These are phyloP conservation scores for Nyctibius grandis DNA, from an alignment of 2,797 vertebrate species.

Conservation along the genomic window DNA sequence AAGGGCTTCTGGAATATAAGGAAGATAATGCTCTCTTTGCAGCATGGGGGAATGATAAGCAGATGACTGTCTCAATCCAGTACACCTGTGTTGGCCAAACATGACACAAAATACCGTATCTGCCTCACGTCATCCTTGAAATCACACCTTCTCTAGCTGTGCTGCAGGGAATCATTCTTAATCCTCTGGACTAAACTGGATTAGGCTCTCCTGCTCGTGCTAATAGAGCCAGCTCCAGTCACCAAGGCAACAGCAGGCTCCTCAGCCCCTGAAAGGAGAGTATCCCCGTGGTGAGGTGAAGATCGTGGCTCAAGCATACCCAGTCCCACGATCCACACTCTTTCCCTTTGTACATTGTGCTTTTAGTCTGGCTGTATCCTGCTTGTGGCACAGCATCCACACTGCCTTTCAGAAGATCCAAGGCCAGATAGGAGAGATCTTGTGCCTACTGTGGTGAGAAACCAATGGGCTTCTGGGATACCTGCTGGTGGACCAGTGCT, in stretches of 20 bases:
- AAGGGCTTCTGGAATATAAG: not conserved
- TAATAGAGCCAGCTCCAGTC: not conserved
- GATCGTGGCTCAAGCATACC: not conserved
- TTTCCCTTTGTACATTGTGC: accelerated
- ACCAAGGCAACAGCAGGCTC: not conserved
- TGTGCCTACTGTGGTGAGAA: not conserved
- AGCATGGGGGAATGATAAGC: not conserved
- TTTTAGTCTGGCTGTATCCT: not conserved
- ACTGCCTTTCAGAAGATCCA: not conserved
- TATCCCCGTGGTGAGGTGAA: not conserved
- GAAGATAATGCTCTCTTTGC: not conserved
- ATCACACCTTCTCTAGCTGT: accelerated
- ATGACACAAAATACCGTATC: not conserved
- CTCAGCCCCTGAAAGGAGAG: not conserved
- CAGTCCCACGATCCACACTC: accelerated
- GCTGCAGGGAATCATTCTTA: not conserved
- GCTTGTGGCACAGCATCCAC: not conserved
- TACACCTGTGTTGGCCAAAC: not conserved
- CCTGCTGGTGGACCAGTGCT: not conserved
- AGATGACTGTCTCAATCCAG: not conserved
- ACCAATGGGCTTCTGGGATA: constrained; percentile 21
- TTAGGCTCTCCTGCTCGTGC: not conserved
- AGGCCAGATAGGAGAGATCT: not conserved
- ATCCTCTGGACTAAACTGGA: not conserved
- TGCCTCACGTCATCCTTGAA: not conserved